Base-by-base conservation (phyloP, 2,113 vertebrate genomes). In the Microcebus lehilahytsara region DNA sequence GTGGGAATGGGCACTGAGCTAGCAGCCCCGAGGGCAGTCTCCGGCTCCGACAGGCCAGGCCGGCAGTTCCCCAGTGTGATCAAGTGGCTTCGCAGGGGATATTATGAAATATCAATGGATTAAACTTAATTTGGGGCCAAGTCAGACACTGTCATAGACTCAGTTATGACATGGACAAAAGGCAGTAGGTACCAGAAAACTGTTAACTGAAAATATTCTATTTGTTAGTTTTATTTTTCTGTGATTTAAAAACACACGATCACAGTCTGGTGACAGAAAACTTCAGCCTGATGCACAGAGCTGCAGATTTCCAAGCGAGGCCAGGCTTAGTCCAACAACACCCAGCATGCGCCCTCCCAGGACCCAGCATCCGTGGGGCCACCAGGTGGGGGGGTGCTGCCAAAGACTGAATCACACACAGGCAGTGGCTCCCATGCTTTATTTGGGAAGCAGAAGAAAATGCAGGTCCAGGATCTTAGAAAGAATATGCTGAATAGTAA, bases 1-100 rank as follows among this genome's bases (percentile, higher is more conserved):
- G 30, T 0, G 4, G 66, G 84, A 20, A 6, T 13, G 46, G 14
- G 32, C 0, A 0, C 27, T 0, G 10, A 23, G 40, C n/a, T 20
- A 6, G 32, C 14, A 12, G 56, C 46, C 53, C 77, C 0, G 0
- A 25, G 64, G 32, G 51, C 51, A 40, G 9, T 34, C 42, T 51
- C 87, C 2, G 0, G 60, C 85, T 67, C 66, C 2, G 2, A 17
- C 0, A 7, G 1, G 22, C 27, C 83, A 87, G 67, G 74, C 23
- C 88, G 10, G 67, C 22, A 2, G 25, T 11, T 53, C 27, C 46
- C 34, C 56, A 9, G 9, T 4, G 81, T 0, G 2, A 22, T 4
- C 25, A 7, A 13, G 30, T 11, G 49, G n/a, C 40, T 72, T 71
- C 49, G 16, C 6, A 16, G 69, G 67, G 23, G 46, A n/a, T 10